These are phyloP conservation scores for Sceliomorpha sp. DNA, from an alignment of 2,888 invertebrate species.

Conservation along the genomic window DNA sequence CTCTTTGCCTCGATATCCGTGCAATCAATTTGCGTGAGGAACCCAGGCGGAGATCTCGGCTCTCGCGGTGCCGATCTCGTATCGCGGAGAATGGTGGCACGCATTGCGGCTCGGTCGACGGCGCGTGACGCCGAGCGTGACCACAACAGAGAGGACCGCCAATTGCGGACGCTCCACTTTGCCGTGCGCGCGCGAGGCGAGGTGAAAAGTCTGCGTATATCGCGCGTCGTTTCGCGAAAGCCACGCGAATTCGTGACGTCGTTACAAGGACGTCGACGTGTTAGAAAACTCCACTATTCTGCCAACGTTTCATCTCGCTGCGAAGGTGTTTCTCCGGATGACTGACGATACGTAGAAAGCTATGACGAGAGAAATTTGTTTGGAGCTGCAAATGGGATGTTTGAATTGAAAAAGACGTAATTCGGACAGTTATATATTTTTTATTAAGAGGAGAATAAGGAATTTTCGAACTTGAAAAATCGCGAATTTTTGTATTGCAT, in stretches of 20 bases:
- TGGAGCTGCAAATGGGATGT: too few species aligned
- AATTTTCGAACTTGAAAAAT: too few species aligned
- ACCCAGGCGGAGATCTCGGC: constrained; percentile 17
- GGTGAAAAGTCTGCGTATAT: constrained; percentile 62
- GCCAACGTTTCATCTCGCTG: too few species aligned
- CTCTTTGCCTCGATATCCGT: constrained; percentile 51
- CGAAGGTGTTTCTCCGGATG: too few species aligned
- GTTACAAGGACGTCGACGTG: constrained; percentile 48
- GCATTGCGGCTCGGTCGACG: constrained; percentile 68
- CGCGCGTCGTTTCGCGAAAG: constrained; percentile 52
- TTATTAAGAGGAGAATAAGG: too few species aligned
- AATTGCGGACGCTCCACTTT: constrained; percentile 67
- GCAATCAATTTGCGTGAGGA: constrained; percentile 68
- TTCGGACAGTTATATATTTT: too few species aligned
- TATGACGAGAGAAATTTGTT: too few species aligned
- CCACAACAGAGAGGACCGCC: constrained; percentile 73
- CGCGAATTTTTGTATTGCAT: too few species aligned
- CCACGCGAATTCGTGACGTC: constrained; percentile 59
- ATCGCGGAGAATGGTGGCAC: constrained; percentile 46
- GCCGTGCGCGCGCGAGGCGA: constrained; percentile 42
- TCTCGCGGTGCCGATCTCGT: constrained; percentile 35
- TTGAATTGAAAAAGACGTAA: too few species aligned
- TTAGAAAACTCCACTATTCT: constrained; percentile 24
- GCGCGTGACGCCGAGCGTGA: constrained; percentile 71
- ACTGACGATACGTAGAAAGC: too few species aligned